Percentiles rank a stretch among this genome's conserved stretches.
phyloP scores from a whole-genome alignment of 2,797 vertebrate genomes.

The Glossophaga mutica region DNA sequence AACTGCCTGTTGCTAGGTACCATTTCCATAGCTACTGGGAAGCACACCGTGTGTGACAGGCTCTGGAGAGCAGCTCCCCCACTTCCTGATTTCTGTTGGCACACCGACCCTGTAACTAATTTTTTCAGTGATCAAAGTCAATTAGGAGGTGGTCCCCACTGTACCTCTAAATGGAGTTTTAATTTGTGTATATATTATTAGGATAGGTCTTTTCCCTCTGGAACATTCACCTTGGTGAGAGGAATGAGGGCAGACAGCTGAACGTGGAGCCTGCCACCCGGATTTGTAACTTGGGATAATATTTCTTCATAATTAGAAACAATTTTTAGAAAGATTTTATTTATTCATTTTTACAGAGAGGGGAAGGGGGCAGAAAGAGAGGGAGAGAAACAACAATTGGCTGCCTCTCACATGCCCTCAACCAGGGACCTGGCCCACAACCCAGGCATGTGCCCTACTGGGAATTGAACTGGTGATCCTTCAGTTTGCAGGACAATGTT shows the following conservation, averaged over 20 bases:
- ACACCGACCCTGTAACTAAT: not conserved
- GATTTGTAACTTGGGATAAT: constrained; percentile 45
- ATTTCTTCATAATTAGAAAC: constrained; percentile 22
- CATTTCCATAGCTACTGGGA: not conserved
- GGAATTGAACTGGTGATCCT: not conserved
- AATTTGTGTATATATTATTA: constrained; percentile 81
- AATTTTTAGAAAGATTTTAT: not conserved
- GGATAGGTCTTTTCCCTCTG: constrained; percentile 74
- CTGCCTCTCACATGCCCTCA: not conserved
- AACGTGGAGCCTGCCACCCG: constrained; percentile 57
- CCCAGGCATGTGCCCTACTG: not conserved
- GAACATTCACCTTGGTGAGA: constrained; percentile 76
- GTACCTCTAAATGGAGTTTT: constrained; percentile 79
- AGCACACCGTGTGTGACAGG: not conserved
- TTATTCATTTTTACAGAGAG: not conserved
- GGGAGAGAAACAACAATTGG: not conserved
- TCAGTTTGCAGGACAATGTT: not conserved
- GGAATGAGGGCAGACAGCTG: constrained; percentile 77
- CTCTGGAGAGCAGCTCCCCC: not conserved
- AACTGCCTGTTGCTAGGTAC: not conserved
- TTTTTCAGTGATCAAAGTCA: constrained; percentile 77
- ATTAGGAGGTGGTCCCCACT: constrained; percentile 76
- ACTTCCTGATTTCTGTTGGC: constrained; percentile 54
- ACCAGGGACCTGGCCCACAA: not conserved
- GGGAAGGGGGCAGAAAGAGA: not conserved